These are phyloP conservation scores for Tiphia femorata DNA, from an alignment of 2,888 invertebrate species.

Conservation along the genomic window DNA sequence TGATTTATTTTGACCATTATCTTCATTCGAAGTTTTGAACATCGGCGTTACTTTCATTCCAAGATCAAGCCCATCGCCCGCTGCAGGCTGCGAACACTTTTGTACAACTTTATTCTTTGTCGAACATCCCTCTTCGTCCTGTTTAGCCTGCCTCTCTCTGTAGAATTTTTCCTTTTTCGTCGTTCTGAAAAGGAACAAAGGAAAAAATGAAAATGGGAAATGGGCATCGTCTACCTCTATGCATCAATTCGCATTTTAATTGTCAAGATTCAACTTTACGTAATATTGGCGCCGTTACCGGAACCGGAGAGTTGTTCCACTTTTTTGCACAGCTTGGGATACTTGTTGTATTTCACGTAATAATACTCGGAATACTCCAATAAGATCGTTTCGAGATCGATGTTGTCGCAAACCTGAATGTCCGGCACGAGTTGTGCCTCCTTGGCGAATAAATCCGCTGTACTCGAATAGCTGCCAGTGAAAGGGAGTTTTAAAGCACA, in stretches of 20 bases:
- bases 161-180: not conserved
- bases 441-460: constrained; percentile 75
- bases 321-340: constrained; percentile 84
- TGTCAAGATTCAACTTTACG: no score
- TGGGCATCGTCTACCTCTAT: no score
- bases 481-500: no score
- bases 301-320: no score
- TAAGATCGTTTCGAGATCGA: constrained; percentile 88
- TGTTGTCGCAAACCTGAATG: constrained; percentile 88
- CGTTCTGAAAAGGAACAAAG: not conserved
- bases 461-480: constrained; percentile 70
- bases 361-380: constrained; percentile 92
- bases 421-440: constrained; percentile 82
- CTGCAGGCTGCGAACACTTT: not conserved
- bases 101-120: constrained; percentile 17
- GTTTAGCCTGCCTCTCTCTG: not conserved
- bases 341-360: constrained; percentile 86
- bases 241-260: no score
- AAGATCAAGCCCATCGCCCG: constrained; percentile 16
- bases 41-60: constrained; percentile 53
- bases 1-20: constrained; percentile 17
- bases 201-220: no score
- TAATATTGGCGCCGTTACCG: not conserved
- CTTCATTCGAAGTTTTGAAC: constrained; percentile 25
- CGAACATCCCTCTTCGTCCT: not conserved